A percentile compares a stretch with the other conserved stretches of the same genome.
phyloP scores from a whole-genome alignment of 2,113 vertebrate genomes.

The Ochotona princeps region DNA sequence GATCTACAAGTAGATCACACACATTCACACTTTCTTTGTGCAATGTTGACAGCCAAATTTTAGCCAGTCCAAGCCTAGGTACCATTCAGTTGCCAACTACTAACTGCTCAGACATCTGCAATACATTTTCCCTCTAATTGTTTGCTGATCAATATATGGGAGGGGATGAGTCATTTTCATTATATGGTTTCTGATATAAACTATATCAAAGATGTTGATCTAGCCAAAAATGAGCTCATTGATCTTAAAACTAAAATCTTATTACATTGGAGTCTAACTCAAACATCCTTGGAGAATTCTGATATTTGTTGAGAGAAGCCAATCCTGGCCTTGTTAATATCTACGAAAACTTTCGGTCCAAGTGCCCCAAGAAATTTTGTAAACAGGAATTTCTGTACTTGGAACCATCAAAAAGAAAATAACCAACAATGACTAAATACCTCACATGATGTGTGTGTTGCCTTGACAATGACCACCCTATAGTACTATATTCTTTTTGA shows the following conservation, averaged over 20 bases:
- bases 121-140: neutral
- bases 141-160: constrained; percentile 50
- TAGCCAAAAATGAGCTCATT: constrained; percentile 69
- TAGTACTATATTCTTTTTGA: neutral
- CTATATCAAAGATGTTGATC: constrained; percentile 38
- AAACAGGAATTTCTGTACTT: constrained; percentile 40
- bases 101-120: constrained; percentile 39
- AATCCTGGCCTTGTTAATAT: neutral
- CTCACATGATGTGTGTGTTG: neutral
- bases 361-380: constrained; percentile 8
- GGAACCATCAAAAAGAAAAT: constrained; percentile 35
- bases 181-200: constrained; percentile 52
- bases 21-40: neutral
- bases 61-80: neutral
- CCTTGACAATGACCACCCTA: constrained; percentile 35
- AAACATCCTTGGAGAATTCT: constrained; percentile 40
- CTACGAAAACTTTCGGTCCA: constrained; percentile 9
- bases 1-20: neutral
- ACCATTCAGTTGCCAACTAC: neutral
- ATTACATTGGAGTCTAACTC: neutral
- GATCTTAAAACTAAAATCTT: constrained; percentile 42
- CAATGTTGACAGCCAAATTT: neutral
- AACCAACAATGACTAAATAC: constrained; percentile 20
- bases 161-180: constrained; percentile 49
- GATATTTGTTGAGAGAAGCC: constrained; percentile 46